Evolutionary conservation across 2,888 invertebrate genomes (phyloP).

Genomic region (Brachycybe producta): DNA sequence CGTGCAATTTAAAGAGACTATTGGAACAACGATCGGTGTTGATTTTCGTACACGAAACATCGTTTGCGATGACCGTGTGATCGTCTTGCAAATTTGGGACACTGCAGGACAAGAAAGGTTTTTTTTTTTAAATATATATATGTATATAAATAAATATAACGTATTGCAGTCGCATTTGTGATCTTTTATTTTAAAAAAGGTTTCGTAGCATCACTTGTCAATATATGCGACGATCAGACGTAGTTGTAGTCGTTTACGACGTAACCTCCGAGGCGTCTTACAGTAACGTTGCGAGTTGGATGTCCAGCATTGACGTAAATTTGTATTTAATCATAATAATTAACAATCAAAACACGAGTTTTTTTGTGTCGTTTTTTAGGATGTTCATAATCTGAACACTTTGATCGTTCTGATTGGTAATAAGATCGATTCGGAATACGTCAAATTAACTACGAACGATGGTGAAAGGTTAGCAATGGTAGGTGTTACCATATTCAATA

Average conservation of each 20-base stretch:
- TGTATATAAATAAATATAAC: neutral
- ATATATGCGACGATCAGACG: constrained; percentile 45
- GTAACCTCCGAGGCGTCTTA: constrained; percentile 41
- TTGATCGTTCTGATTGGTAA: constrained; percentile 6
- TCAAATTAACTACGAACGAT: neutral
- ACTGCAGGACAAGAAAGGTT: constrained; percentile 43
- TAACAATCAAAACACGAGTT: neutral
- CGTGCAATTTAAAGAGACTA: constrained; percentile 38
- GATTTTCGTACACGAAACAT: constrained; percentile 41
- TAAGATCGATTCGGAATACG: neutral
- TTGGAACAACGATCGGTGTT: constrained; percentile 42
- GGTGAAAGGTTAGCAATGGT: constrained; percentile 1
- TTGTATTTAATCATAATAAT: neutral
- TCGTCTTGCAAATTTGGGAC: constrained; percentile 41
- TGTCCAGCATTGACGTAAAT: constrained; percentile 33
- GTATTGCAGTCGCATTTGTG: neutral
- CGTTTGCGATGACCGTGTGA: constrained; percentile 30
- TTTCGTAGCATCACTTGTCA: constrained; percentile 44
- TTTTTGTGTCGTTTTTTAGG: constrained; percentile 1
- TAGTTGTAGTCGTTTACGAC: constrained; percentile 43
- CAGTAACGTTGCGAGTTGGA: constrained; percentile 40
- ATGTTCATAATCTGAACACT: constrained; percentile 2
- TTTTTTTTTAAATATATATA: neutral
- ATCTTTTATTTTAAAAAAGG: constrained; percentile 26
- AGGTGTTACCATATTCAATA: neutral